Base-by-base conservation (phyloP, 1,140 invertebrate genomes). In the Pseudomyrmex pallidus region DNA sequence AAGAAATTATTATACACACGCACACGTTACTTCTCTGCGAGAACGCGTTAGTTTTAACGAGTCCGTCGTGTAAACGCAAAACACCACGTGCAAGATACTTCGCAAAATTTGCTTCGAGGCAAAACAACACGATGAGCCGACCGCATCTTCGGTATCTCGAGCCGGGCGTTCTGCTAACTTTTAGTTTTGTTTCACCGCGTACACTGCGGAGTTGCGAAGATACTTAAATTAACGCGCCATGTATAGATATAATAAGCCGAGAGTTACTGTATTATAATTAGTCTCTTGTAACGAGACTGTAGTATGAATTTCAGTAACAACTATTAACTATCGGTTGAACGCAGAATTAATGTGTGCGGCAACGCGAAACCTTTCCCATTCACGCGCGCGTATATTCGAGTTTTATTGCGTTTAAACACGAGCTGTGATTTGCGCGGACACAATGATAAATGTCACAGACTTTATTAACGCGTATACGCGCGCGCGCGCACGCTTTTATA, bases 21-120 rank as follows among this genome's bases (percentile, higher is more conserved):
- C 48, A 48, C 64, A 59, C 15, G 35, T 70, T 15, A 17, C 52
- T 57, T 35, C 44, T 17, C 66, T 7, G 54, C 7, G 20, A 72
- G 76, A 50, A 72, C 54, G 54, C 44, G 50, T 80, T 44, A 80
- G 66, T 80, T 80, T 80, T 80, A 80, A 80, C 54, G 54, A 80
- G 20, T 70, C 54, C 59, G 66, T 59, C 54, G 54, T 76, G 61
- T 70, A 70, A 70, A 59, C 59, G 76, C 66, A 57, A 70, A 70
- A 35, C 56, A 66, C 35, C 72, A 48, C 35, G 35, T n/a, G 76
- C 8, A 70, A 78, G 64, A 25, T 68, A 48, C 12, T 72, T 80
- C 8, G 22, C 66, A 70, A 70, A 80, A 80, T 80, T 22, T 64
- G 13, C 44, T 64, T 78, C 20, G 9, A 35, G 64, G 64, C 76